These are phyloP conservation scores for Aphodius sticticus DNA, from an alignment of 2,888 invertebrate species.

Conservation along the genomic window DNA sequence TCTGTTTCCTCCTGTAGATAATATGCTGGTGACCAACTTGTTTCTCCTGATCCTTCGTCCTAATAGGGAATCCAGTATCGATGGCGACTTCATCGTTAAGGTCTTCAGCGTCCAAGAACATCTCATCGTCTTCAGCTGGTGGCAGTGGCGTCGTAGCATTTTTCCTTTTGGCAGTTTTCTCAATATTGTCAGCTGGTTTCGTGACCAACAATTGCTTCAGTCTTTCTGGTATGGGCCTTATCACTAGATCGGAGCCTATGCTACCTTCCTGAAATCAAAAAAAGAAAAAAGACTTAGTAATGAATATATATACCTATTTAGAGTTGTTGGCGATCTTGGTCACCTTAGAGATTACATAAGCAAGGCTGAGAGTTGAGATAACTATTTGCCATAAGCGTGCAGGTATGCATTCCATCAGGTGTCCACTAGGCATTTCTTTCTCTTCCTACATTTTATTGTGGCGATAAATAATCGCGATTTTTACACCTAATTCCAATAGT, in stretches of 20 bases:
- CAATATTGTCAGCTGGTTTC: neutral
- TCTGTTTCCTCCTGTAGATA: constrained; percentile 73
- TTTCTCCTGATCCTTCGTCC: constrained; percentile 47
- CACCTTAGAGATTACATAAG: neutral
- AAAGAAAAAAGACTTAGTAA: constrained; percentile 4
- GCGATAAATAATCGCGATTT: constrained; percentile 20
- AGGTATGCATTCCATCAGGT: neutral
- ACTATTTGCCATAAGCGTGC: constrained; percentile 4
- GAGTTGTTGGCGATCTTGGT: neutral
- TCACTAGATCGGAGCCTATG: constrained; percentile 87
- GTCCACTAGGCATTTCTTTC: constrained; percentile 4
- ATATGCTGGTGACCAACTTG: constrained; percentile 67
- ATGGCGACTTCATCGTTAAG: constrained; percentile 71
- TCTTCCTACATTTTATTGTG: neutral
- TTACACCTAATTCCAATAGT: constrained; percentile 25
- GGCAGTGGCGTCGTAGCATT: constrained; percentile 42
- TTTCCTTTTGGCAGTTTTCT: constrained; percentile 37
- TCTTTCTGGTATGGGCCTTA: constrained; percentile 83
- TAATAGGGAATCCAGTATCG: constrained; percentile 69
- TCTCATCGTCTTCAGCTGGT: constrained; percentile 68
- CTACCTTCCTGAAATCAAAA: constrained; percentile 80
- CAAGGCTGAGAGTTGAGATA: neutral
- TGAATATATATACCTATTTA: neutral
- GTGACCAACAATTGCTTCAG: constrained; percentile 54
- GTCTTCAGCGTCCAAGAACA: constrained; percentile 74